Evolutionary conservation across 2,113 vertebrate genomes (phyloP).

Genomic region (Mormyrus iriodes): DNA sequence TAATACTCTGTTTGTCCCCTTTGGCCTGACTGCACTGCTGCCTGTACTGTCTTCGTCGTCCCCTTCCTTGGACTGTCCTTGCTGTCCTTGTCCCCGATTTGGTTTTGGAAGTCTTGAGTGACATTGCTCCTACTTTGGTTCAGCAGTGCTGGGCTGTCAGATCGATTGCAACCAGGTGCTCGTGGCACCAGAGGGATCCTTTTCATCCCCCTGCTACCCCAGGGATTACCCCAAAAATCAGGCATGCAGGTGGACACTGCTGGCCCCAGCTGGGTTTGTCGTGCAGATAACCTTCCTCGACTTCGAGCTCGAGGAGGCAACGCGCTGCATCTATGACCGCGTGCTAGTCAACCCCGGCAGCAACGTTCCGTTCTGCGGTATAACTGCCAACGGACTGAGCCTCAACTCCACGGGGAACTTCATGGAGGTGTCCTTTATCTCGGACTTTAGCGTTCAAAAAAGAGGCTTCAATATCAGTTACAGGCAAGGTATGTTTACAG

Average conservation of each 20-base stretch:
- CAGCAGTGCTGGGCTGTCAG: slow-evolving; percentile 70
- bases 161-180: slow-evolving; percentile 67
- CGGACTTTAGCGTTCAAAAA: slow-evolving; percentile 95
- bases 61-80: slow-evolving; percentile 9
- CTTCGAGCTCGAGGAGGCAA: slow-evolving; percentile 92
- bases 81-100: slow-evolving; percentile 26
- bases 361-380: slow-evolving; percentile 77
- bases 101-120: not conserved
- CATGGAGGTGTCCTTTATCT: slow-evolving; percentile 82
- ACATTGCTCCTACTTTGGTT: slow-evolving; percentile 31
- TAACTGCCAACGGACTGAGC: slow-evolving; percentile 83
- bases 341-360: slow-evolving; percentile 73
- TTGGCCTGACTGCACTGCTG: not conserved
- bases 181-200: slow-evolving; percentile 65
- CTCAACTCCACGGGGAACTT: slow-evolving; percentile 86
- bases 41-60: slow-evolving; percentile 4
- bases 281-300: slow-evolving; percentile 87
- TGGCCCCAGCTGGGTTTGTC: slow-evolving; percentile 82
- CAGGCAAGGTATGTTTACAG: slow-evolving; percentile 69
- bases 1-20: slow-evolving; percentile 14
- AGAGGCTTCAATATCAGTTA: slow-evolving; percentile 85
- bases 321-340: slow-evolving; percentile 85
- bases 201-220: slow-evolving; percentile 89
- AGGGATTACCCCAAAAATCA: slow-evolving; percentile 76
- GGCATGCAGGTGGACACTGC: slow-evolving; percentile 78